These are phyloP conservation scores for Saxidomus purpurata DNA, from an alignment of 1,140 invertebrate genomes.

Conservation along the genomic window DNA sequence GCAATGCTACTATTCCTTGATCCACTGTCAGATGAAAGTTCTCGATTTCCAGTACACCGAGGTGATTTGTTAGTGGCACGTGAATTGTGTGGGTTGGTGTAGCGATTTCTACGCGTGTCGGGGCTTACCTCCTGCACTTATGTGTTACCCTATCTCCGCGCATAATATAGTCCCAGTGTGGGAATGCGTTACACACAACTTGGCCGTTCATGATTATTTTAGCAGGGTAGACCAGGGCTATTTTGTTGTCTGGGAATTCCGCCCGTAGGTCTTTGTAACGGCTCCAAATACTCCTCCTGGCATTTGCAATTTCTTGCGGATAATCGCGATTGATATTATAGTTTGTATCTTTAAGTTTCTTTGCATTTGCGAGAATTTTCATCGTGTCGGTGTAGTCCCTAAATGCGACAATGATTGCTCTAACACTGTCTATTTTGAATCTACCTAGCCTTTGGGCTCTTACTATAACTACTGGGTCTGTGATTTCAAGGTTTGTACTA, in stretches of 20 bases:
- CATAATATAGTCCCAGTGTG: not conserved
- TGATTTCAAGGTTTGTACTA: not conserved
- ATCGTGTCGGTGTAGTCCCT: not conserved
- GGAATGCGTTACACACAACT: not conserved
- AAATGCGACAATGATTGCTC: slow-evolving; percentile 9
- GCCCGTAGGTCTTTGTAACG: not conserved
- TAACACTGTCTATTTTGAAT: not conserved
- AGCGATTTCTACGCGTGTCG: too few relatives aligned
- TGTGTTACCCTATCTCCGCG: not conserved
- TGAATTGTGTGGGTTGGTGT: not conserved
- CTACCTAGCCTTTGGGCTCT: not conserved
- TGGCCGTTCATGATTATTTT: not conserved
- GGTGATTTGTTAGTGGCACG: not conserved
- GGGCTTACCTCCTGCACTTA: too few relatives aligned
- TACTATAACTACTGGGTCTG: not conserved
- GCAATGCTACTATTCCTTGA: too few relatives aligned
- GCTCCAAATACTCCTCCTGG: not conserved
- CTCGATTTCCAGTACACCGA: not conserved
- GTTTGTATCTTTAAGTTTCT: not conserved
- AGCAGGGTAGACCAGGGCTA: not conserved
- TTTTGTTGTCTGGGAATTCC: not conserved
- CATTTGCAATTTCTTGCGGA: not conserved
- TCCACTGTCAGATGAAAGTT: not conserved
- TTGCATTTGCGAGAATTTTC: not conserved
- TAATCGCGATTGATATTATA: slow-evolving; percentile 26